Conservation (phyloP, 1,140 invertebrate species). For the Leucophenga varia region DNA sequence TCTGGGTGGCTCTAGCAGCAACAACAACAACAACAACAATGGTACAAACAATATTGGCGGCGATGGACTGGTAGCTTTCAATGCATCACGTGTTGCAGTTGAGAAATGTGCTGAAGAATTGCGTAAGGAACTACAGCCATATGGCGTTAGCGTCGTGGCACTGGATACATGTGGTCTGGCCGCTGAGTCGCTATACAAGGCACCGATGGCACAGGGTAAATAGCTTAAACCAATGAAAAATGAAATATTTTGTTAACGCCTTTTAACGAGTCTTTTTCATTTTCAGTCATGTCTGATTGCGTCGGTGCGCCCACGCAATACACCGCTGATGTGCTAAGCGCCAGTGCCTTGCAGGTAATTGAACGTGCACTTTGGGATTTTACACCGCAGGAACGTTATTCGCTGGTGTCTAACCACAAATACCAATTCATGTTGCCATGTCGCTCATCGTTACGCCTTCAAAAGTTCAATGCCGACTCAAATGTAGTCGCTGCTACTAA, state of each 20-base stretch:
- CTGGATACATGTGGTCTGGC: conserved; percentile 70
- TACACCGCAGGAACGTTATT: conserved; percentile 46
- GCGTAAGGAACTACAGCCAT: conserved; percentile 66
- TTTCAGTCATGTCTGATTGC: conserved; percentile 28
- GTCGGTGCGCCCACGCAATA: conserved; percentile 50
- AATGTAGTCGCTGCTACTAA: no score
- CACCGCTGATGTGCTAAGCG: conserved; percentile 52
- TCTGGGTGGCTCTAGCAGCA: conserved; percentile 59
- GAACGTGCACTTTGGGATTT: conserved; percentile 51
- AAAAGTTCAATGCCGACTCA: conserved; percentile 15
- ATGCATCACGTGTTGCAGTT: conserved; percentile 68
- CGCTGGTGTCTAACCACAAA: conserved; percentile 46
- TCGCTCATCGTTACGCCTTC: conserved; percentile 50
- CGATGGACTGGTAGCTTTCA: conserved; percentile 67
- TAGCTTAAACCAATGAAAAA: no score
- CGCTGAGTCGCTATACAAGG: conserved; percentile 64
- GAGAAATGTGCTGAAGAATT: conserved; percentile 73
- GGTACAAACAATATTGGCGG: conserved; percentile 49
- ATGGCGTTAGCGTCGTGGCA: conserved; percentile 73
- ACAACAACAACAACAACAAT: no score
- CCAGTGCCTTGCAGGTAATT: conserved; percentile 46
- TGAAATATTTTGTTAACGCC: no score
- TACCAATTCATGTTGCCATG: conserved; percentile 56
- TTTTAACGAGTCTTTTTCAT: conserved; percentile 1
- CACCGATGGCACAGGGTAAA: conserved; percentile 61